These are phyloP conservation scores for Argyresthia goedartella DNA, from an alignment of 2,888 invertebrate species.

Conservation along the genomic window DNA sequence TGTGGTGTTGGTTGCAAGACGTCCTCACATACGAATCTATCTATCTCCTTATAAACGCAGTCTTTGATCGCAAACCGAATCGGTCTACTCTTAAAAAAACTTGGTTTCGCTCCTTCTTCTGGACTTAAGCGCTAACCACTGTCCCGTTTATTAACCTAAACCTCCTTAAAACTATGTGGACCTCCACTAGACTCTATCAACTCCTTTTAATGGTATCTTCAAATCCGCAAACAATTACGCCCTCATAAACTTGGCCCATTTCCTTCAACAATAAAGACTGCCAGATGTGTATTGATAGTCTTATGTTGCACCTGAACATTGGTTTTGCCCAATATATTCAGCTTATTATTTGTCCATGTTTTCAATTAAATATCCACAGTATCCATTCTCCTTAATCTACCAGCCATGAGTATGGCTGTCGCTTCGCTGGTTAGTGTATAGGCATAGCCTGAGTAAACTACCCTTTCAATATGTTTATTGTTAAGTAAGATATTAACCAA, in stretches of 20 bases:
- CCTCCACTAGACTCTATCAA: background rate
- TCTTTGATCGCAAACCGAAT: slow-evolving; percentile 8
- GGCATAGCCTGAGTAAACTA: background rate
- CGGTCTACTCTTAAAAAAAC: slow-evolving; percentile 5
- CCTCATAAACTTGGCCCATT: background rate
- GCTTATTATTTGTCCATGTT: background rate
- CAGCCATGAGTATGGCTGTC: background rate
- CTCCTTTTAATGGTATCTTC: background rate
- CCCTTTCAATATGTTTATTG: background rate
- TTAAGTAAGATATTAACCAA: background rate
- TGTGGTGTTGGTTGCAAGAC: slow-evolving; percentile 4
- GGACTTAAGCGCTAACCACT: no score
- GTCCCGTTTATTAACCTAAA: background rate
- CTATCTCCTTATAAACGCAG: slow-evolving; percentile 2
- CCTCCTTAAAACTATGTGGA: background rate
- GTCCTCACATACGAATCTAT: background rate
- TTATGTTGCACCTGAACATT: background rate
- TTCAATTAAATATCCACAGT: background rate
- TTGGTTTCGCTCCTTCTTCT: no score
- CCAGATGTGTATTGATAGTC: background rate
- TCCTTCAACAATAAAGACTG: background rate
- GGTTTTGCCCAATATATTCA: background rate
- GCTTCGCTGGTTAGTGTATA: background rate
- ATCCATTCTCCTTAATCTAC: background rate
- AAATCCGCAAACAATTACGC: background rate